phyloP scores from a whole-genome alignment of 2,888 invertebrate species.

The Agrochola lychnidis region DNA sequence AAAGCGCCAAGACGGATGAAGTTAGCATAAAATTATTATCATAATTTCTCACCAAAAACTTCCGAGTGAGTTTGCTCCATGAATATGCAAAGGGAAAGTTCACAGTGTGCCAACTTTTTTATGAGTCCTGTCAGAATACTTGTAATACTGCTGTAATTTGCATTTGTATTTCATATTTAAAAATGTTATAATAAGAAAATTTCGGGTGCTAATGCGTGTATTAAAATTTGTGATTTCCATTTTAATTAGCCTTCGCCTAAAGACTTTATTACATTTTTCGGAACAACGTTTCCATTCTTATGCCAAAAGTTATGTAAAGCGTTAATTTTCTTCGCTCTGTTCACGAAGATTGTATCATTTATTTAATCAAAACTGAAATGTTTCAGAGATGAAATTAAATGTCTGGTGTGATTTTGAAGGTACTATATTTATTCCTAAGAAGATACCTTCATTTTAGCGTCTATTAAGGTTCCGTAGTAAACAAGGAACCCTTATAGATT shows the following conservation, averaged over 20 bases:
- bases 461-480: too few species aligned
- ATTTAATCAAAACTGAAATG: slow-evolving; percentile 46
- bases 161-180: slow-evolving; percentile 75
- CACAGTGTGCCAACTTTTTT: slow-evolving; percentile 84
- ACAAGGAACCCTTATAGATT: too few species aligned
- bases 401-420: slow-evolving; percentile 4
- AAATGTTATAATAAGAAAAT: slow-evolving; percentile 62
- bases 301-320: slow-evolving; percentile 48
- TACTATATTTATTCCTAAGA: not conserved
- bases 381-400: slow-evolving; percentile 21
- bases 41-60: slow-evolving; percentile 90
- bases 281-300: slow-evolving; percentile 55
- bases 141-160: slow-evolving; percentile 84
- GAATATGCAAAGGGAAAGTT: slow-evolving; percentile 89
- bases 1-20: slow-evolving; percentile 85
- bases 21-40: slow-evolving; percentile 88
- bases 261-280: slow-evolving; percentile 50
- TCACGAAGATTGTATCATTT: slow-evolving; percentile 39
- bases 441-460: not conserved
- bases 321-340: slow-evolving; percentile 49
- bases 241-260: slow-evolving; percentile 50
- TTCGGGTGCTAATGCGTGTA: slow-evolving; percentile 61
- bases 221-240: slow-evolving; percentile 63
- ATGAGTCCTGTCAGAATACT: slow-evolving; percentile 85
- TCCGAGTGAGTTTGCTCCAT: slow-evolving; percentile 86